Evolutionary conservation across 2,797 vertebrate species (phyloP).

Genomic region (Chiloscyllium punctatum): DNA sequence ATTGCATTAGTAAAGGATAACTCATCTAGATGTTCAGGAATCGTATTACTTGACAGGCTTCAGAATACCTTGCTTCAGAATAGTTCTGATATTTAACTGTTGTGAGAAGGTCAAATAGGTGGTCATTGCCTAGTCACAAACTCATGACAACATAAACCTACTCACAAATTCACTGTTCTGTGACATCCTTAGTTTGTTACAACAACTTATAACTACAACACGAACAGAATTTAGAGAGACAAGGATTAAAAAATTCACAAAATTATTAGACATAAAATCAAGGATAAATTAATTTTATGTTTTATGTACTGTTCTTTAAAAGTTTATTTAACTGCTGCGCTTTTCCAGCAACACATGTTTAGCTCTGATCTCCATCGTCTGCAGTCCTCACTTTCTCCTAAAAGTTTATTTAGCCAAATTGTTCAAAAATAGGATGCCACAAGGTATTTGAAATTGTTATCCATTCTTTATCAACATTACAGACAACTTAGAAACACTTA

Average conservation of each 20-base stretch:
- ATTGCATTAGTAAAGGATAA: conserved; percentile 75
- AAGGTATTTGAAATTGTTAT: not conserved
- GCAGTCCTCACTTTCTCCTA: too few relatives aligned
- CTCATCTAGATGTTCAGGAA: conserved; percentile 78
- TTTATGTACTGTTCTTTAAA: not conserved
- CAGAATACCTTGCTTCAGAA: conserved; percentile 76
- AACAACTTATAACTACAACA: not conserved
- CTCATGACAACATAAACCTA: conserved; percentile 61
- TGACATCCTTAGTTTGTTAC: not conserved
- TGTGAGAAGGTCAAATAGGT: conserved; percentile 67
- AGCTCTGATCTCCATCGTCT: too few relatives aligned
- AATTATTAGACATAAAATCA: not conserved
- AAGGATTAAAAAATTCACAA: not conserved
- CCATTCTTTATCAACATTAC: not conserved
- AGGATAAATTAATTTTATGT: not conserved
- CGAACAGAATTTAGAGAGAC: not conserved
- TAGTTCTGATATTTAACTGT: conserved; percentile 74
- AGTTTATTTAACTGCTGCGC: too few relatives aligned
- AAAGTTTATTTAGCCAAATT: not conserved
- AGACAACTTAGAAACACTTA: not conserved
- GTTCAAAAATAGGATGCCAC: not conserved
- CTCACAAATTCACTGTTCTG: not conserved
- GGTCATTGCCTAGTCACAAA: conserved; percentile 77
- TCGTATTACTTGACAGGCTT: conserved; percentile 77
- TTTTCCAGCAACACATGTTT: too few relatives aligned